phyloP scores from a whole-genome alignment of 92 coral and sea anemone species.

The Siderastrea radians region DNA sequence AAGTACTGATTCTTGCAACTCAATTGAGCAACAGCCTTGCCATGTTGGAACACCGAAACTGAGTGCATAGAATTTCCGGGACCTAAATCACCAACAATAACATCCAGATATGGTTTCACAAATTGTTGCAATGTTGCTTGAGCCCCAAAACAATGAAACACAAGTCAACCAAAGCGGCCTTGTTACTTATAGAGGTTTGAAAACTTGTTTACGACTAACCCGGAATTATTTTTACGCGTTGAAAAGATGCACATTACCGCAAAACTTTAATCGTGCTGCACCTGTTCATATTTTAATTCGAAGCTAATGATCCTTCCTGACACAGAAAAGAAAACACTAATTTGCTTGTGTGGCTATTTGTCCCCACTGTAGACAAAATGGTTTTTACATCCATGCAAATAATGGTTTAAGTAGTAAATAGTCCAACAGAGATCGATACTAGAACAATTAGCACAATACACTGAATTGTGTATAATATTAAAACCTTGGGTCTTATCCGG shows the following conservation, averaged over 20 bases:
- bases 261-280: not conserved
- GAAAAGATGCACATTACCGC: not conserved
- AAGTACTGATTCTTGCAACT: not conserved
- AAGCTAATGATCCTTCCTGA: not conserved
- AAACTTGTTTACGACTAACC: not conserved
- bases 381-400: not conserved
- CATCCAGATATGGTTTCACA: not conserved
- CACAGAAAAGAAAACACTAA: not conserved
- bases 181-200: not conserved
- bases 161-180: constrained; percentile 6
- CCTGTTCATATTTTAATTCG: not conserved
- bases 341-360: not conserved
- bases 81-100: not conserved
- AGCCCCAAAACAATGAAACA: not conserved
- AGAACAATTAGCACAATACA: not conserved
- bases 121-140: not conserved
- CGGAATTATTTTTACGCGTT: not conserved
- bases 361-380: not conserved
- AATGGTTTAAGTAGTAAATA: not conserved
- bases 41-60: not conserved
- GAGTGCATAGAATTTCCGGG: not conserved
- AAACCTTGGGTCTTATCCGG: not conserved
- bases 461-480: not conserved
- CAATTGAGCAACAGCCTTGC: not conserved
- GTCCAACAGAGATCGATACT: not conserved